phyloP scores from a whole-genome alignment of 1,140 invertebrate species.

The Papilio polytes region DNA sequence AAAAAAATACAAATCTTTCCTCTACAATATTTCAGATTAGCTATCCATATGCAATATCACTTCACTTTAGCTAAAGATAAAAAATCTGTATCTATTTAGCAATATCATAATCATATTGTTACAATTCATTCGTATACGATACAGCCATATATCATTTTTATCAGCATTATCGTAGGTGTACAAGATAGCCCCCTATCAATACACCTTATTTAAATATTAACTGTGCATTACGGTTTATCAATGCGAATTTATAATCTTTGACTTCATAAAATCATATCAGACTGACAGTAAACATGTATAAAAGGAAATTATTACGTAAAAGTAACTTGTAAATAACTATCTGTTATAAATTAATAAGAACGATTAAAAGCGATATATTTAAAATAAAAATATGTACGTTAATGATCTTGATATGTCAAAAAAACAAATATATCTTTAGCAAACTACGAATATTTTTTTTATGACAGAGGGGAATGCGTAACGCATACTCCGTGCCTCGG shows the following conservation, averaged over 20 bases:
- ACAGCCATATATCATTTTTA: background rate
- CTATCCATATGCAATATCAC: too few relatives aligned
- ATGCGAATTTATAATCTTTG: constrained; percentile 23
- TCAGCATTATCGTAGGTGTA: background rate
- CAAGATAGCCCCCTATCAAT: constrained; percentile 21
- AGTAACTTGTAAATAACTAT: too few relatives aligned
- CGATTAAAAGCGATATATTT: too few relatives aligned
- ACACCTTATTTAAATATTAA: constrained; percentile 29
- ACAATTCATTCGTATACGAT: background rate
- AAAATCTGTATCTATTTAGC: background rate
- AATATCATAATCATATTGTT: background rate
- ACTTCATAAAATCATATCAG: constrained; percentile 28
- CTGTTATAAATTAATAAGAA: too few relatives aligned
- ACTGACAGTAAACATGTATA: background rate
- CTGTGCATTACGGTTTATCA: constrained; percentile 10
- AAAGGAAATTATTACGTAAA: background rate
- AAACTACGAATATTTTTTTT: too few relatives aligned
- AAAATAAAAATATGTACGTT: too few relatives aligned
- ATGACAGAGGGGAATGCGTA: too few relatives aligned
- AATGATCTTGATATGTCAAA: too few relatives aligned
- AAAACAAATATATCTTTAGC: too few relatives aligned
- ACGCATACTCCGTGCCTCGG: too few relatives aligned
- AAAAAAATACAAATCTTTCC: too few relatives aligned
- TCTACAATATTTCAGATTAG: too few relatives aligned
- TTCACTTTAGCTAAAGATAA: background rate